Base-by-base conservation (phyloP, 2,113 vertebrate genomes). In the Apeltes quadracus region DNA sequence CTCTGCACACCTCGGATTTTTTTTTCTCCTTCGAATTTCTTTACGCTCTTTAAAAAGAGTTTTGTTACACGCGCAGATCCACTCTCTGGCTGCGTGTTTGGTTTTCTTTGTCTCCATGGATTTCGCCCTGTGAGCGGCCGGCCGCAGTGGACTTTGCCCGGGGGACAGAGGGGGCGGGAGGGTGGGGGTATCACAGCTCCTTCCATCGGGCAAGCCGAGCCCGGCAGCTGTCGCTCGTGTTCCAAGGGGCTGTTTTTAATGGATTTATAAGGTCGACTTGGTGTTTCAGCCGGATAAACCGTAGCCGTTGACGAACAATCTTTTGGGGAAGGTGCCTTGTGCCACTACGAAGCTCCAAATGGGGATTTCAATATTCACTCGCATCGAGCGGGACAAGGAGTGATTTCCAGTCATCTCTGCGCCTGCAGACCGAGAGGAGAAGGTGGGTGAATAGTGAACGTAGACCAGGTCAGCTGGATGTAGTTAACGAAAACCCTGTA, bases 111-210 rank as follows among this genome's bases (percentile, higher is more conserved):
- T 61, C 66, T 81, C 25, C 38, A 48, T 82, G 88, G 88, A 88
- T 85, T 63, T 61, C 46, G 77, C 64, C 54, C 23, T 63, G 1
- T 80, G 65, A 84, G 61, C 56, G 22, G 46, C 44, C 44, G 84
- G 61, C 57, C 57, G 59, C 68, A 58, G 73, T 81, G 92, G 92
- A 93, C 93, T 92, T 93, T 91, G 90, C 69, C 70, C 78, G 7
- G 54, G 25, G 39, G 29, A 8, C 9, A 10, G 39, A 8, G 39
- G 39, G 3, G 39, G 39, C 39, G 10, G 12, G 39, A 11, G 39
- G 12, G 39, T 18, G 27, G 69, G 75, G 62, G 76, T 55, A 81
- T 84, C 75, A 15, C 63, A 46, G 65, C 78, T 75, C 66, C 44
- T 69, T 70, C 54, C 66, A 18, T 32, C 57, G 76, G n/a, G 67